Percentiles rank a stretch among this genome's conserved stretches.
phyloP scores from a whole-genome alignment of 2,797 vertebrate species.

The Mormyrus hasselquistii region DNA sequence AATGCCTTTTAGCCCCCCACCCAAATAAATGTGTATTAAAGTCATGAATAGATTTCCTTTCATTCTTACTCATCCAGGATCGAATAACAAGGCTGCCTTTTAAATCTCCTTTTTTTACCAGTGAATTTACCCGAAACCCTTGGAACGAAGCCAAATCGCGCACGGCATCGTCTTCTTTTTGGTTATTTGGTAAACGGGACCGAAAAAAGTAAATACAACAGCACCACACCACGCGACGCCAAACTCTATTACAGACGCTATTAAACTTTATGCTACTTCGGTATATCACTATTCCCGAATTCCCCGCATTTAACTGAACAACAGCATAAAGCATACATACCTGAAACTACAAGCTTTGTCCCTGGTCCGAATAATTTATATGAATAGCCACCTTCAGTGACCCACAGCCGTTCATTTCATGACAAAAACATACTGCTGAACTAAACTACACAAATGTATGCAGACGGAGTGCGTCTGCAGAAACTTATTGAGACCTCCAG shows the following conservation, averaged over 20 bases:
- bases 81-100: no score
- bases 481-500: not conserved
- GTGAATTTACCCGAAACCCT: not conserved
- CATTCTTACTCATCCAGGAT: no score
- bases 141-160: not conserved
- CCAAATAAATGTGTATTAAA: not conserved
- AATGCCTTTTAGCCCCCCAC: not conserved
- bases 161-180: not conserved
- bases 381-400: not conserved
- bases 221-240: not conserved
- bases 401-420: not conserved
- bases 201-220: not conserved
- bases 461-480: not conserved
- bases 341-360: conserved; percentile 1
- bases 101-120: not conserved
- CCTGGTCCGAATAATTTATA: conserved; percentile 14
- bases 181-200: not conserved
- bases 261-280: not conserved
- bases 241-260: not conserved
- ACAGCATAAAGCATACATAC: not conserved
- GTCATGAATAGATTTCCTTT: not conserved
- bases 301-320: not conserved
- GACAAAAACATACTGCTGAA: not conserved
- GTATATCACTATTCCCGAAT: not conserved
- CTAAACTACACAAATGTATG: not conserved